Evolutionary conservation across 2,888 invertebrate genomes (phyloP).

Genomic region (Tridacna gigas): DNA sequence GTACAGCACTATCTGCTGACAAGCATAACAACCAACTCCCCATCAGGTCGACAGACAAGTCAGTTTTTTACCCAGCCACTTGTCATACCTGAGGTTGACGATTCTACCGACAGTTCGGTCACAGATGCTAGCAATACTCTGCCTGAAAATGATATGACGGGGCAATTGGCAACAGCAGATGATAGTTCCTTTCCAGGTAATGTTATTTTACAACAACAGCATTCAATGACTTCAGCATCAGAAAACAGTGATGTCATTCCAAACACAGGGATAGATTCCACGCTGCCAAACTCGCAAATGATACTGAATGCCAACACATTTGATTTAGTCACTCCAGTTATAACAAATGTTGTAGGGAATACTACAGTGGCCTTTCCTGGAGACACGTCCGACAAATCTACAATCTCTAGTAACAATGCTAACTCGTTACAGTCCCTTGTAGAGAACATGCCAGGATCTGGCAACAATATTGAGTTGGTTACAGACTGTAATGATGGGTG

Average conservation of each 20-base stretch:
- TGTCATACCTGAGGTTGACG: conserved; percentile 34
- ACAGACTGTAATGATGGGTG: conserved; percentile 22
- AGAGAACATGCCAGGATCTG: background rate
- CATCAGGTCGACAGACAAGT: conserved; percentile 65
- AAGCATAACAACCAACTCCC: conserved; percentile 66
- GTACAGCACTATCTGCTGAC: conserved; percentile 72
- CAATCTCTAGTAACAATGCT: background rate
- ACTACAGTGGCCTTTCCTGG: background rate
- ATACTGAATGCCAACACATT: background rate
- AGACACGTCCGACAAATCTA: background rate
- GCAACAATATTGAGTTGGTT: conserved; percentile 7
- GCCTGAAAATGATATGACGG: background rate
- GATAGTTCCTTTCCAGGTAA: background rate
- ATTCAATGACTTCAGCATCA: background rate
- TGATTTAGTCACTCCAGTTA: background rate
- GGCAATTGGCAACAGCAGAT: background rate
- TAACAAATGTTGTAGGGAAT: background rate
- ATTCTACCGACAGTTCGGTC: background rate
- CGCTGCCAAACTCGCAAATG: background rate
- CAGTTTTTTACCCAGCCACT: conserved; percentile 63
- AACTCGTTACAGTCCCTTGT: conserved; percentile 4
- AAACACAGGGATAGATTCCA: background rate
- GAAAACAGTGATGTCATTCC: background rate
- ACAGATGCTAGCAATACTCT: background rate
- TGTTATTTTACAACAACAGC: background rate